Evolutionary conservation across 2,888 invertebrate species (phyloP).

Genomic region (Boloria selene): DNA sequence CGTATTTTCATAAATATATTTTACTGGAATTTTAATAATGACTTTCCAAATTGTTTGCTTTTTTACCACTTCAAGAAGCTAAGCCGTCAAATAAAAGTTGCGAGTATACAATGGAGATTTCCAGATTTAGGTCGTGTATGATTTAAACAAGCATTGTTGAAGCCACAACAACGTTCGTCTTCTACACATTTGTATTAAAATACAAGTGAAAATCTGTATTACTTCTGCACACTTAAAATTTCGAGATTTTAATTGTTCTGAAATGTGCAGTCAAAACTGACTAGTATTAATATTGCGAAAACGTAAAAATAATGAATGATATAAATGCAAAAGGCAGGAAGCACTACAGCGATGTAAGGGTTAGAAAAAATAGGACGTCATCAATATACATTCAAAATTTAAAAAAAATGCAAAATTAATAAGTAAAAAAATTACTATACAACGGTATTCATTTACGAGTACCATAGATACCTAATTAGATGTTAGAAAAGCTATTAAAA

Average conservation of each 20-base stretch:
- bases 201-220: conserved; percentile 4
- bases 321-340: too few relatives aligned
- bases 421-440: too few relatives aligned
- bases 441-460: too few relatives aligned
- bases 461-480: too few relatives aligned
- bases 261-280: too few relatives aligned
- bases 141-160: conserved; percentile 19
- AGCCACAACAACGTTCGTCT: conserved; percentile 9
- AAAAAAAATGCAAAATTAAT: too few relatives aligned
- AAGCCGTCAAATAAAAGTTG: conserved; percentile 27
- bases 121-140: conserved; percentile 24
- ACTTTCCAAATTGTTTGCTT: background rate
- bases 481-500: too few relatives aligned
- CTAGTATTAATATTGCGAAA: too few relatives aligned
- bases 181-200: conserved; percentile 19
- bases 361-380: too few relatives aligned
- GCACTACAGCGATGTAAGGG: too few relatives aligned
- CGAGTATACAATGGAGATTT: conserved; percentile 15
- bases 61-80: conserved; percentile 17
- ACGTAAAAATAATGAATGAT: too few relatives aligned
- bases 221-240: background rate
- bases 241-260: background rate
- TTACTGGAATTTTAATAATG: conserved; percentile 1
- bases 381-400: too few relatives aligned
- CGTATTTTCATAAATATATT: background rate